phyloP scores from a whole-genome alignment of 2,797 vertebrate species.

The Lepidocolaptes lacrymiger region DNA sequence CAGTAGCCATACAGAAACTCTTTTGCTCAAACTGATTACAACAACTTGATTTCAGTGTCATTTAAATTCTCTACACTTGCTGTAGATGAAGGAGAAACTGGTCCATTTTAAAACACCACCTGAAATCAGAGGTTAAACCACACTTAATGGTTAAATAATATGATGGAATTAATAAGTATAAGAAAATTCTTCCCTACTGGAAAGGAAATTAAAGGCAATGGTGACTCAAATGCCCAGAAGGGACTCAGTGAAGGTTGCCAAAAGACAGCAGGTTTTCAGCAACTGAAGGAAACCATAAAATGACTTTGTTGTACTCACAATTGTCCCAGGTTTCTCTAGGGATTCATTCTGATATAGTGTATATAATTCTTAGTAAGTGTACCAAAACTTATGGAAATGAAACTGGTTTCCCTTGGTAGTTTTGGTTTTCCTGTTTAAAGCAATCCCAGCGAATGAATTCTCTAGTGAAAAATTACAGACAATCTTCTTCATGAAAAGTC shows the following conservation, averaged over 20 bases:
- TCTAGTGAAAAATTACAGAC: neutral
- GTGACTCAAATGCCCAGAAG: constrained; percentile 54
- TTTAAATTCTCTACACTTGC: constrained; percentile 19
- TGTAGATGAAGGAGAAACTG: constrained; percentile 2
- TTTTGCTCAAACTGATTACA: neutral
- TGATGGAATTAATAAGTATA: neutral
- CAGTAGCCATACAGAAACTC: constrained; percentile 27
- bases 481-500: neutral
- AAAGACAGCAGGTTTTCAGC: constrained; percentile 49
- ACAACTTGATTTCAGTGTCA: constrained; percentile 21
- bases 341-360: neutral
- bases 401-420: neutral
- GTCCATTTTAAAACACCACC: neutral
- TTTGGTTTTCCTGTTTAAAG: constrained; percentile 47
- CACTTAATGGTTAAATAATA: neutral
- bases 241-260: constrained; percentile 39
- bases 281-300: constrained; percentile 40
- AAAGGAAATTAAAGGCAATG: constrained; percentile 60
- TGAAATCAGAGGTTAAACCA: constrained; percentile 31
- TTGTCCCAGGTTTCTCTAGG: constrained; percentile 22
- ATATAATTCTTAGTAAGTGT: neutral
- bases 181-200: constrained; percentile 49
- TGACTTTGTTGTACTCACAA: neutral
- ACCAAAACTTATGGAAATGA: constrained; percentile 20
- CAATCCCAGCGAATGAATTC: neutral